A percentile compares a stretch with the other conserved stretches of the same genome.
These are phyloP conservation scores for Anguilla obscura DNA, from an alignment of 2,797 vertebrate species.

Conservation along the genomic window DNA sequence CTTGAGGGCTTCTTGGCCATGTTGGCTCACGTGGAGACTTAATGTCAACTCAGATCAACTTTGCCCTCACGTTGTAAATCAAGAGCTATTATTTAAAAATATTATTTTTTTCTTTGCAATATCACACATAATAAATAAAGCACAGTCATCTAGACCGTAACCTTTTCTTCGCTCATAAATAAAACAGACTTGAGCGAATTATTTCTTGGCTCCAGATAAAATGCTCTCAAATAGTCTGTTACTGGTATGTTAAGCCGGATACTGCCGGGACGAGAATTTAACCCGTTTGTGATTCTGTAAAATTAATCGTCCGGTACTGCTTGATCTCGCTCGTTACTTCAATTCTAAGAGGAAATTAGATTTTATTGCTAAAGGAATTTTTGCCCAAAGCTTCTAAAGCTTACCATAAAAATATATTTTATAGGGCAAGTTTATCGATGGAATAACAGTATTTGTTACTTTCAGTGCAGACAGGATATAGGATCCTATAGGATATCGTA, in stretches of 20 bases:
- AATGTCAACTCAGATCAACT: slow-evolving; percentile 50
- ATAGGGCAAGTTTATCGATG: no score
- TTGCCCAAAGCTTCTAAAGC: no score
- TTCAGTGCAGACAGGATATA: background rate
- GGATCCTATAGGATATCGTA: no score
- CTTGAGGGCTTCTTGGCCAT: background rate
- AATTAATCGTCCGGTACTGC: background rate
- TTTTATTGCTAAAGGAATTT: background rate
- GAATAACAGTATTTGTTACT: background rate
- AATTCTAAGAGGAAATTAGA: background rate
- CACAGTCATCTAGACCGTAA: slow-evolving; percentile 26
- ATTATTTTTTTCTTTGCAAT: slow-evolving; percentile 13
- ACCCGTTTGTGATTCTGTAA: slow-evolving; percentile 12
- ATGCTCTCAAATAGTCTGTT: background rate
- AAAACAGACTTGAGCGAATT: slow-evolving; percentile 1
- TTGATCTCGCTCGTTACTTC: background rate
- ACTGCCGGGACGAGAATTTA: background rate
- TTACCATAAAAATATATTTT: no score
- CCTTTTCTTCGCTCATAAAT: slow-evolving; percentile 23
- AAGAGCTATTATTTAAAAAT: slow-evolving; percentile 29
- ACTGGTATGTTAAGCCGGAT: background rate
- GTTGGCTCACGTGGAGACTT: slow-evolving; percentile 30
- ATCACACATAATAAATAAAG: slow-evolving; percentile 26
- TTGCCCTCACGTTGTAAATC: slow-evolving; percentile 40
- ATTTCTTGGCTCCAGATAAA: background rate